These are phyloP conservation scores for Myotis daubentonii DNA, from an alignment of 2,797 vertebrate species.

Conservation along the genomic window DNA sequence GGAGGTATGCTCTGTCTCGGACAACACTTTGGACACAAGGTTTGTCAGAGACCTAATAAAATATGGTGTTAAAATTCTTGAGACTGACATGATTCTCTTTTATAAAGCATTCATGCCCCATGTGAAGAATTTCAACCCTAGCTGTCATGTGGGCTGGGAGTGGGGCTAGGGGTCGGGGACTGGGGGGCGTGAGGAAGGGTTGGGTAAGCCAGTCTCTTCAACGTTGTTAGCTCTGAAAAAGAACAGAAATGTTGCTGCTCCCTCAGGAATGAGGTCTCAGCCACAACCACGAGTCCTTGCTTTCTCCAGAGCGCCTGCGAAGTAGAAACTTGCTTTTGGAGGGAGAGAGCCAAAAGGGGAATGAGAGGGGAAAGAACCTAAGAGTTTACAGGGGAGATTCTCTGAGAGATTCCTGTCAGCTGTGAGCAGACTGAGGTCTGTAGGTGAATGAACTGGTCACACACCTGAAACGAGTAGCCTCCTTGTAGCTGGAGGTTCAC, in stretches of 20 bases:
- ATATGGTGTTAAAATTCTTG: background rate
- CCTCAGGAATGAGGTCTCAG: background rate
- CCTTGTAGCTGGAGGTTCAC: background rate
- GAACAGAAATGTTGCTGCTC: background rate
- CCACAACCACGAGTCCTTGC: background rate
- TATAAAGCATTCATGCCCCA: background rate
- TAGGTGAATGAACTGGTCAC: background rate
- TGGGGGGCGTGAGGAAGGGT: background rate
- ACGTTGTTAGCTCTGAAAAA: background rate
- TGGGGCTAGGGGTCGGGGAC: background rate
- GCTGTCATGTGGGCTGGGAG: background rate
- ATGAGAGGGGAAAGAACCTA: conserved; percentile 69
- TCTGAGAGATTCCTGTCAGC: conserved; percentile 58
- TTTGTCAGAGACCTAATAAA: background rate
- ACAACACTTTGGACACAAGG: background rate
- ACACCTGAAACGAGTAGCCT: background rate
- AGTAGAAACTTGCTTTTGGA: conserved; percentile 49
- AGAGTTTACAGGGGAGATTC: conserved; percentile 59
- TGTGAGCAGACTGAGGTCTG: conserved; percentile 1
- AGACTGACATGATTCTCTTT: background rate
- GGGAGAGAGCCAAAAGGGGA: conserved; percentile 2
- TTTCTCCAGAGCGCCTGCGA: conserved; percentile 29
- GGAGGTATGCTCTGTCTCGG: background rate
- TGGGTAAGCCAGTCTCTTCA: conserved; percentile 18
- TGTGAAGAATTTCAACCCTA: background rate